phyloP scores from a whole-genome alignment of 2,797 vertebrate genomes.

The Florisuga fusca region DNA sequence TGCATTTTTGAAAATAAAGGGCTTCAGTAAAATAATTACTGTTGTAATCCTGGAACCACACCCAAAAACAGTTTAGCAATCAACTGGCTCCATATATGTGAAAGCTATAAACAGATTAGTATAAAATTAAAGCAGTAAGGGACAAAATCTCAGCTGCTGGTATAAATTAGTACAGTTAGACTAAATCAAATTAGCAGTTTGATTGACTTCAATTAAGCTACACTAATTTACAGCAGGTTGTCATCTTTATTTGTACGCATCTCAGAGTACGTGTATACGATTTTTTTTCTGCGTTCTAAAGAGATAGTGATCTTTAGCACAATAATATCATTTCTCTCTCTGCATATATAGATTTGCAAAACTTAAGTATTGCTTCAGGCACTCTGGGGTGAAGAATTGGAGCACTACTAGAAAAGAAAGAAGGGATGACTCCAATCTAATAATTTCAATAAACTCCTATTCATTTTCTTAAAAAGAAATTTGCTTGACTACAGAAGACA shows the following conservation, averaged over 20 bases:
- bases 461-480: slow-evolving; percentile 42
- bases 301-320: background rate
- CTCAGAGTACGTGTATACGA: background rate
- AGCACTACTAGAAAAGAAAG: slow-evolving; percentile 23
- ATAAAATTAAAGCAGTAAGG: slow-evolving; percentile 31
- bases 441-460: slow-evolving; percentile 28
- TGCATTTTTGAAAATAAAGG: slow-evolving; percentile 75
- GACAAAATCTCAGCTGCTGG: slow-evolving; percentile 52
- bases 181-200: no score
- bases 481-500: background rate
- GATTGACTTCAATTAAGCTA: slow-evolving; percentile 47
- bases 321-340: slow-evolving; percentile 5
- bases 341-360: background rate
- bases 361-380: background rate
- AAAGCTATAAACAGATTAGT: slow-evolving; percentile 71
- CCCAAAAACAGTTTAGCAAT: slow-evolving; percentile 69
- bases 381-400: background rate
- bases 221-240: slow-evolving; percentile 38
- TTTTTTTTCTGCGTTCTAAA: background rate
- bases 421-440: background rate
- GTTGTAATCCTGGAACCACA: slow-evolving; percentile 72
- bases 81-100: slow-evolving; percentile 64
- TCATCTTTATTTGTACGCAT: background rate
- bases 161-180: slow-evolving; percentile 12
- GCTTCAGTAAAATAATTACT: slow-evolving; percentile 74